A percentile compares a stretch with the other conserved stretches of the same genome.
These are phyloP conservation scores for Phaethon lepturus DNA, from an alignment of 2,113 vertebrate species.

Conservation along the genomic window DNA sequence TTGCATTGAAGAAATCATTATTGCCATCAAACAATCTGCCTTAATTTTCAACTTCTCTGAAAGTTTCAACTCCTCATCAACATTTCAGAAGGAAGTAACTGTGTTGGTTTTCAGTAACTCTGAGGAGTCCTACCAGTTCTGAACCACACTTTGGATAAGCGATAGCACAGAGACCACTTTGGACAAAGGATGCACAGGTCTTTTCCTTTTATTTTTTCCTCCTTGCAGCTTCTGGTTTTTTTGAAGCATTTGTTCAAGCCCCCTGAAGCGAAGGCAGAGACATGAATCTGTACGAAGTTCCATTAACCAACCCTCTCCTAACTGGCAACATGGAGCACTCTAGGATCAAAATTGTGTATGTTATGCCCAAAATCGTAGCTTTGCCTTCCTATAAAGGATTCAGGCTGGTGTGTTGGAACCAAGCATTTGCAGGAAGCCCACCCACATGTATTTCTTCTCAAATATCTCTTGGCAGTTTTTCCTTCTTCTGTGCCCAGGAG, in stretches of 20 bases:
- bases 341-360: neutral
- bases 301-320: conserved; percentile 14
- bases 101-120: conserved; percentile 49
- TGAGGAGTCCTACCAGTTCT: conserved; percentile 41
- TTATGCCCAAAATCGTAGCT: neutral
- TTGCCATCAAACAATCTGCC: conserved; percentile 35
- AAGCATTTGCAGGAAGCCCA: neutral
- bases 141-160: conserved; percentile 44
- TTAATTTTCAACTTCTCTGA: conserved; percentile 59
- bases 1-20: conserved; percentile 52
- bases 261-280: neutral
- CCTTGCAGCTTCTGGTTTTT: neutral
- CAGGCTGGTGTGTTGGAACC: neutral
- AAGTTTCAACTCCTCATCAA: conserved; percentile 56
- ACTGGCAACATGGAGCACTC: neutral
- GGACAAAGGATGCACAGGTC: conserved; percentile 33
- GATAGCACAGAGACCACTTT: conserved; percentile 1
- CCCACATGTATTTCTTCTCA: neutral
- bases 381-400: neutral
- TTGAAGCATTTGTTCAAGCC: conserved; percentile 23
- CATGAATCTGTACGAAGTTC: conserved; percentile 8
- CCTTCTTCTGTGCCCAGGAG: neutral
- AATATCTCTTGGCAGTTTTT: neutral
- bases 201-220: conserved; percentile 38
- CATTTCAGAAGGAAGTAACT: conserved; percentile 52